These are phyloP conservation scores for Eulemur albifrons DNA, from an alignment of 2,797 vertebrate genomes.

Conservation along the genomic window DNA sequence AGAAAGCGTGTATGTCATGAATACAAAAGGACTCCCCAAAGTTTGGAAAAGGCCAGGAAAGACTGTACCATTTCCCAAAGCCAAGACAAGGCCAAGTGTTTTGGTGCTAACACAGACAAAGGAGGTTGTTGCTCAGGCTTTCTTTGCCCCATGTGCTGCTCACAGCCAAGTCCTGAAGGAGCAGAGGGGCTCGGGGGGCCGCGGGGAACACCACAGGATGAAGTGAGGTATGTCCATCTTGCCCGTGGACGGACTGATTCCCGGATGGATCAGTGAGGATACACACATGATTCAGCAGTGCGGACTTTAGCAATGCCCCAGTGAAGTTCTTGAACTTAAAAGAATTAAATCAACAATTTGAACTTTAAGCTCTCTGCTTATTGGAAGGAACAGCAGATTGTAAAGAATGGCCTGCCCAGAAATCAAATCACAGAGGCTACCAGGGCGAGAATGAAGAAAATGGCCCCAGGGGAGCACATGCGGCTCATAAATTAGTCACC, in stretches of 20 bases:
- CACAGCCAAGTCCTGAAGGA: accelerated
- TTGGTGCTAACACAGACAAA: not conserved
- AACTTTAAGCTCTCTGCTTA: conserved; percentile 54
- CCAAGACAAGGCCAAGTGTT: accelerated
- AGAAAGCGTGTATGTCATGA: not conserved
- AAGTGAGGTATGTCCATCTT: not conserved
- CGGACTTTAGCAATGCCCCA: not conserved
- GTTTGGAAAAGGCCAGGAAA: not conserved
- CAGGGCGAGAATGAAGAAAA: conserved; percentile 50
- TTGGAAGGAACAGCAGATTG: conserved; percentile 32
- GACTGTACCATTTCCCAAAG: not conserved
- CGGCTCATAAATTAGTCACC: conserved; percentile 57
- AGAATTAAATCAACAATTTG: conserved; percentile 54
- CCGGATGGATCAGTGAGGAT: not conserved
- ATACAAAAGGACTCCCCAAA: not conserved
- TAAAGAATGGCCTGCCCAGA: conserved; percentile 47
- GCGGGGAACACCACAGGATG: not conserved
- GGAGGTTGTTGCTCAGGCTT: not conserved
- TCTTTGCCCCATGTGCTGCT: not conserved
- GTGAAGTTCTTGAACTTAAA: conserved; percentile 37
- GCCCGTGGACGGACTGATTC: not conserved
- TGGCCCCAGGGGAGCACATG: not conserved
- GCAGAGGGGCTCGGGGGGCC: not conserved
- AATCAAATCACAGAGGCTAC: conserved; percentile 65
- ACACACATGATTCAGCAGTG: not conserved